phyloP scores from a whole-genome alignment of 1,140 invertebrate species.

The Sinonovacula constricta region DNA sequence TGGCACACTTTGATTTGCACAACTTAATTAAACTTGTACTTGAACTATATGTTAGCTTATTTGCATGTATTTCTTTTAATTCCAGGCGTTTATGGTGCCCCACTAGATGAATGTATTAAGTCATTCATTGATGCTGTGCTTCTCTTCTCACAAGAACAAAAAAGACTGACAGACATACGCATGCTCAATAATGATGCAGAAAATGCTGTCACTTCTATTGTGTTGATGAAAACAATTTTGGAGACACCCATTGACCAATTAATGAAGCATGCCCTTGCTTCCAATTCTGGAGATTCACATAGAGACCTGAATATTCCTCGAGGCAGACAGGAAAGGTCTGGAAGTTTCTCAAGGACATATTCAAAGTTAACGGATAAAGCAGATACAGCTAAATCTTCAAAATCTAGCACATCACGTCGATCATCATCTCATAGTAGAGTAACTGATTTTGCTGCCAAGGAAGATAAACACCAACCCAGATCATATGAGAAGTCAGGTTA shows the following conservation, averaged over 20 bases:
- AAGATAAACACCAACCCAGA: background rate
- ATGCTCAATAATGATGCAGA: slow-evolving; percentile 55
- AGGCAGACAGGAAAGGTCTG: background rate
- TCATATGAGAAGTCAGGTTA: background rate
- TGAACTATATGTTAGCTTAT: background rate
- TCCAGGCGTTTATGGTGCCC: slow-evolving; percentile 55
- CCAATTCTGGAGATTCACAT: background rate
- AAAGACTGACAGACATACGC: slow-evolving; percentile 39
- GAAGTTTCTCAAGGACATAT: slow-evolving; percentile 12
- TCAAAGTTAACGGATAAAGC: background rate
- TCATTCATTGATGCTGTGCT: slow-evolving; percentile 51
- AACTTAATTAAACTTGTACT: no score
- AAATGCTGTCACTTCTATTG: slow-evolving; percentile 36
- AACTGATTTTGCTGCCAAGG: no score
- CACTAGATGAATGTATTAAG: slow-evolving; percentile 42
- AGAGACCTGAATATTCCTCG: slow-evolving; percentile 11
- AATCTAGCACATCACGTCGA: background rate
- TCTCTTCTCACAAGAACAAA: slow-evolving; percentile 2
- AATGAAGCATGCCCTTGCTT: slow-evolving; percentile 5
- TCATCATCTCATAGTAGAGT: background rate
- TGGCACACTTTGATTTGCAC: no score
- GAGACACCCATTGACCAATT: background rate
- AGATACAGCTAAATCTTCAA: no score
- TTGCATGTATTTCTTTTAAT: background rate
- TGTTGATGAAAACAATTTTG: slow-evolving; percentile 22